phyloP scores from a whole-genome alignment of 2,888 invertebrate species.

The Sphecodes monilicornis region DNA sequence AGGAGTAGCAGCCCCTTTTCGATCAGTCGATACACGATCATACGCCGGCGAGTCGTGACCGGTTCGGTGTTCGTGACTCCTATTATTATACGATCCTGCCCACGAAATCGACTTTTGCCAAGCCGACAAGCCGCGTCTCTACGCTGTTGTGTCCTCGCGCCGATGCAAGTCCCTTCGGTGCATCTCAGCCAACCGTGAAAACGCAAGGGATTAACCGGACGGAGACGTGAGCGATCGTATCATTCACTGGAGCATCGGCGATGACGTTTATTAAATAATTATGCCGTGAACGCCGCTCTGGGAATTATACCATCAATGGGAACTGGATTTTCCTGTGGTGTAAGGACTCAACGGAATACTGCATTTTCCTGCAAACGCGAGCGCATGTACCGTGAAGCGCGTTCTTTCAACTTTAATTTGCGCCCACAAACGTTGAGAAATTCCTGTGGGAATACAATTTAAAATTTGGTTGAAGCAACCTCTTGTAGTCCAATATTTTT shows the following conservation, averaged over 20 bases:
- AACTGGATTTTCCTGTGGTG: too few species aligned
- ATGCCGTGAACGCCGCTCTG: neutral
- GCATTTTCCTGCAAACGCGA: too few species aligned
- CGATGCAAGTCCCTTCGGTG: neutral
- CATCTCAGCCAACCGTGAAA: neutral
- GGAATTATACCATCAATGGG: neutral
- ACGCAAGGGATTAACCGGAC: neutral
- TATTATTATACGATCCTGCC: slow-evolving; percentile 59
- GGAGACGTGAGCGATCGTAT: neutral
- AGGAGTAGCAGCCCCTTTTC: slow-evolving; percentile 37
- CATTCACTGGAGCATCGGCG: neutral
- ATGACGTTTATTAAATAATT: neutral
- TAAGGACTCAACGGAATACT: too few species aligned
- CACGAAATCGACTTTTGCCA: slow-evolving; percentile 24
- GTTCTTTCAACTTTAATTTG: too few species aligned
- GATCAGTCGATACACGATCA: slow-evolving; percentile 55
- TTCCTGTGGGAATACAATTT: too few species aligned
- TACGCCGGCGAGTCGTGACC: slow-evolving; percentile 53
- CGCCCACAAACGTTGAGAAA: too few species aligned
- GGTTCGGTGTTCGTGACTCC: slow-evolving; percentile 56
- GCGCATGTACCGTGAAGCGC: too few species aligned
- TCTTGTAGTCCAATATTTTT: too few species aligned
- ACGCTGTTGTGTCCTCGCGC: neutral
- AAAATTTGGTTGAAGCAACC: too few species aligned
- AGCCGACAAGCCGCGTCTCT: neutral